Percentiles rank a stretch among this genome's conserved stretches.
Evolutionary conservation across 2,797 vertebrate species (phyloP).

Genomic region (Spatula versicolor): DNA sequence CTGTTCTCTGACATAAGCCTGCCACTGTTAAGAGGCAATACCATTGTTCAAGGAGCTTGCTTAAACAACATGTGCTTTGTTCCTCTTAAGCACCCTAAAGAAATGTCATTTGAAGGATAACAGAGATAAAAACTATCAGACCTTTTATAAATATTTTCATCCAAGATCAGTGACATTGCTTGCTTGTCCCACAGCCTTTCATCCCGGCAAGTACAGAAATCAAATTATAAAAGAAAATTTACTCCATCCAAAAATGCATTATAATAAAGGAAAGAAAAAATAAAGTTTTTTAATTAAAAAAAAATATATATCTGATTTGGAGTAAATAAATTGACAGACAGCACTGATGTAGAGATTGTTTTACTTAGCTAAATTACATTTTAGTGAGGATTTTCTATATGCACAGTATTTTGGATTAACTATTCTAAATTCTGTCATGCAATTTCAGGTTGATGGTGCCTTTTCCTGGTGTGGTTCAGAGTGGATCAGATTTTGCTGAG

Average conservation of each 20-base stretch:
- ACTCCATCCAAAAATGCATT: background rate
- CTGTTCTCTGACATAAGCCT: constrained; percentile 25
- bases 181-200: background rate
- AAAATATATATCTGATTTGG: background rate
- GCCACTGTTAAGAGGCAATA: background rate
- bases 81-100: background rate
- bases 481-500: background rate
- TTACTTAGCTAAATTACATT: background rate
- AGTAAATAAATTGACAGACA: background rate
- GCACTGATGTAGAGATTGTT: background rate
- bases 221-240: background rate
- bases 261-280: background rate
- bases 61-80: constrained; percentile 29
- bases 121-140: background rate
- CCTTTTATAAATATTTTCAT: constrained; percentile 25
- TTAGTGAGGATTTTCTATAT: background rate
- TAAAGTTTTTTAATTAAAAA: background rate
- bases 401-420: background rate
- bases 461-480: background rate
- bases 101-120: background rate
- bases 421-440: background rate
- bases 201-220: background rate
- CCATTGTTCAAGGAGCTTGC: constrained; percentile 15
- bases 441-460: background rate
- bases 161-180: background rate